Conservation (phyloP, 2,113 vertebrate genomes). For the Chitala chitala region DNA sequence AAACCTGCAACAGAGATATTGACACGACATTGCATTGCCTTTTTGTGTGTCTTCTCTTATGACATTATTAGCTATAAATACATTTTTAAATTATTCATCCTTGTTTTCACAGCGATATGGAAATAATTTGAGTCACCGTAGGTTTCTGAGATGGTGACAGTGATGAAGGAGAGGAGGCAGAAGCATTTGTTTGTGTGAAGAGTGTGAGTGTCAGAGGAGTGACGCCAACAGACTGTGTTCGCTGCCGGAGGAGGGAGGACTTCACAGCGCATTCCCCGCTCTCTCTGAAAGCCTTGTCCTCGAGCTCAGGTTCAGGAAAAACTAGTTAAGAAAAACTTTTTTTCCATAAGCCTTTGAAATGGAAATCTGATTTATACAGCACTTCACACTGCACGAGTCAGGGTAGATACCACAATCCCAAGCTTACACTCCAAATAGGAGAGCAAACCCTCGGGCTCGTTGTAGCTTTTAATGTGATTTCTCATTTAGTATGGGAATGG, state of each 20-base stretch:
- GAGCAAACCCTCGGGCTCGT: neutral
- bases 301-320: constrained; percentile 6
- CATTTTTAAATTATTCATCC: neutral
- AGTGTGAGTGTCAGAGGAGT: neutral
- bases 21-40: neutral
- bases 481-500: neutral
- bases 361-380: constrained; percentile 24
- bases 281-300: constrained; percentile 12
- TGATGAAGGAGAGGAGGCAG: neutral
- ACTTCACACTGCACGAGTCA: neutral
- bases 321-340: constrained; percentile 18
- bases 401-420: neutral
- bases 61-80: constrained; percentile 6
- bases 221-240: neutral
- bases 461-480: constrained; percentile 4
- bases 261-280: constrained; percentile 11
- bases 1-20: neutral
- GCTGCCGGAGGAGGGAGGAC: neutral
- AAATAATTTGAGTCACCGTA: neutral
- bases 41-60: no score
- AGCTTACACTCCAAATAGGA: neutral
- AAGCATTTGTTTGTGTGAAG: neutral
- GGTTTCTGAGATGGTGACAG: neutral
- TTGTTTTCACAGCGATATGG: neutral
- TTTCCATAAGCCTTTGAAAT: constrained; percentile 17